phyloP scores from a whole-genome alignment of 2,888 invertebrate genomes.

The Mycalesis mineus region DNA sequence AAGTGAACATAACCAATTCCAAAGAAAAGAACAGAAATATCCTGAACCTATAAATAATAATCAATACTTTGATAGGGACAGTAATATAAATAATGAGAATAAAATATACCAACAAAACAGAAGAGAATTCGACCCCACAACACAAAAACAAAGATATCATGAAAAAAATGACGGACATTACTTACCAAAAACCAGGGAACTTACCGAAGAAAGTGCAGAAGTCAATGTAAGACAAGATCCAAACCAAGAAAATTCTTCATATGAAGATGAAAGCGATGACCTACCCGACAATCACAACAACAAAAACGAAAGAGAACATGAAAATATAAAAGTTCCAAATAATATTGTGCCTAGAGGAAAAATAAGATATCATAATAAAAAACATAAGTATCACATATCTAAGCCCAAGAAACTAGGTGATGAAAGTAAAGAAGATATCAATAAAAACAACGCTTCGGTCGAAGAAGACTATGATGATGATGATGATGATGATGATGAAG shows the following conservation, averaged over 20 bases:
- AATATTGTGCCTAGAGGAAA: not conserved
- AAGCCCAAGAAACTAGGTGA: not conserved
- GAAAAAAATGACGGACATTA: constrained; percentile 15
- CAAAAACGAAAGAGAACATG: not conserved
- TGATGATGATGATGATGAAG: not conserved
- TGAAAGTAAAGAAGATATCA: not conserved
- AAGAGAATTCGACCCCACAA: not conserved
- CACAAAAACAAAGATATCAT: constrained; percentile 16
- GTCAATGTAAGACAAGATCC: constrained; percentile 17
- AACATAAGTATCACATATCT: constrained; percentile 2
- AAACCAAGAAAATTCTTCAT: not conserved
- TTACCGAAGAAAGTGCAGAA: constrained; percentile 32
- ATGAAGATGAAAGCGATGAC: constrained; percentile 3
- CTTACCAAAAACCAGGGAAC: constrained; percentile 5
- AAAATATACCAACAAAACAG: not conserved
- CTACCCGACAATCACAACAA: not conserved
- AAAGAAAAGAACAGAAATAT: constrained; percentile 23
- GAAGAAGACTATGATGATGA: not conserved
- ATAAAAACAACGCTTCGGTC: not conserved
- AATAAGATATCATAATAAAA: constrained; percentile 1
- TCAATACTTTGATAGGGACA: constrained; percentile 20
- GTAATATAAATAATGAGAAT: not conserved
- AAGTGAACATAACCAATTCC: constrained; percentile 20
- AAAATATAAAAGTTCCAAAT: not conserved
- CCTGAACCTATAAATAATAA: constrained; percentile 22